A percentile compares a stretch with the other conserved stretches of the same genome.
Evolutionary conservation across 2,888 invertebrate genomes (phyloP).

Genomic region (Tetanocera ferruginea): DNA sequence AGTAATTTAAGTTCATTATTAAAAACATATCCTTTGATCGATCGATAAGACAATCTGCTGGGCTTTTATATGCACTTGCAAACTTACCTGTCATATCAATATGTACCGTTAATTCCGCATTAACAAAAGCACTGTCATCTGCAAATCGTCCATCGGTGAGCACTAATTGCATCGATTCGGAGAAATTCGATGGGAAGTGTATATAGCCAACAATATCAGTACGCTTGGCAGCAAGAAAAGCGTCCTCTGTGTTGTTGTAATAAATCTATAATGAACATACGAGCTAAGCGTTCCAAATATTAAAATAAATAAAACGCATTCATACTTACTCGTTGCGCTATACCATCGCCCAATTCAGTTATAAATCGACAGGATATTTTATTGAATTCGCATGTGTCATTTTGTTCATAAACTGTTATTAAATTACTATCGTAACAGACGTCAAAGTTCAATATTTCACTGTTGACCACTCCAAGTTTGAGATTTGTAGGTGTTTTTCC

Average conservation of each 20-base stretch:
- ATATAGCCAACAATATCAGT: slow-evolving; percentile 77
- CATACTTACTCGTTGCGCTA: slow-evolving; percentile 70
- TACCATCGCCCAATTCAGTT: slow-evolving; percentile 72
- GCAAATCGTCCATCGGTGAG: slow-evolving; percentile 74
- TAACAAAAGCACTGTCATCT: slow-evolving; percentile 72
- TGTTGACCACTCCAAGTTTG: slow-evolving; percentile 82
- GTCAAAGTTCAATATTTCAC: slow-evolving; percentile 75
- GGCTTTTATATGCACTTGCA: not conserved
- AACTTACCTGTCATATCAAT: slow-evolving; percentile 81
- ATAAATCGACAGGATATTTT: slow-evolving; percentile 77
- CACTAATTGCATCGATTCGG: slow-evolving; percentile 74
- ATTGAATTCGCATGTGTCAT: slow-evolving; percentile 71
- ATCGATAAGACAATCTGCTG: no score
- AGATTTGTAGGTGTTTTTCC: slow-evolving; percentile 83
- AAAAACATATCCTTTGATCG: not conserved
- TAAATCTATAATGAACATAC: slow-evolving; percentile 65
- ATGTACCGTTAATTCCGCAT: slow-evolving; percentile 78
- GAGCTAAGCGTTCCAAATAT: not conserved
- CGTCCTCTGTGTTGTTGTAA: slow-evolving; percentile 73
- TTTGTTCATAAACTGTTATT: slow-evolving; percentile 67
- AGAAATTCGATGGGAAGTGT: slow-evolving; percentile 81
- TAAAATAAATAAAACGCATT: not conserved
- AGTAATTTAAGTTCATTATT: slow-evolving; percentile 47
- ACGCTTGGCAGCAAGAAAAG: slow-evolving; percentile 71
- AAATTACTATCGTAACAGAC: slow-evolving; percentile 67